These are phyloP conservation scores for Pithecia hirsuta DNA, from an alignment of 2,797 vertebrate genomes.

Conservation along the genomic window DNA sequence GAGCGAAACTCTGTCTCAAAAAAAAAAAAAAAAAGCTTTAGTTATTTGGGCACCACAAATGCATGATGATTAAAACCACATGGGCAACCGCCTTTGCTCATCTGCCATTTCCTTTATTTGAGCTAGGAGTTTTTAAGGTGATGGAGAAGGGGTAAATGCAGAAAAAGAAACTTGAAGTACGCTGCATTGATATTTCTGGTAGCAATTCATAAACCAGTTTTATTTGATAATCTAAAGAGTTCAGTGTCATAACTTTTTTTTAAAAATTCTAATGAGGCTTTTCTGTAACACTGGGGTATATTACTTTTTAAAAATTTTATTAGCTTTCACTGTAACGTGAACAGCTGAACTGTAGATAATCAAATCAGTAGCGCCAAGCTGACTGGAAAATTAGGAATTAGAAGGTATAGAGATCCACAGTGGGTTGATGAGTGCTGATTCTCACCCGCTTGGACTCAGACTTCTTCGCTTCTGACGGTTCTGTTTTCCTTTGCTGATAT, in stretches of 20 bases:
- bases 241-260: neutral
- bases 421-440: fast-evolving
- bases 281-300: neutral
- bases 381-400: neutral
- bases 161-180: neutral
- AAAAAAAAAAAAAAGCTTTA: neutral
- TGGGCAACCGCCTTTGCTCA: neutral
- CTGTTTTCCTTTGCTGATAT: neutral
- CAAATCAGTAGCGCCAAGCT: neutral
- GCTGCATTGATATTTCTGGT: neutral
- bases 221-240: neutral
- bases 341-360: neutral
- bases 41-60: neutral
- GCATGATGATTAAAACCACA: neutral
- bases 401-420: neutral
- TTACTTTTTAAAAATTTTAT: neutral
- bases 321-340: neutral
- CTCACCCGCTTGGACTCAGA: neutral
- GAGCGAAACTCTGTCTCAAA: no score
- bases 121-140: neutral
- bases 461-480: neutral
- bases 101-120: neutral
- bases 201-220: neutral
- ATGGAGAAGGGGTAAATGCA: neutral
- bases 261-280: neutral